Percentiles rank a stretch among this genome's conserved stretches.
These are phyloP conservation scores for Ciconia maguari DNA, from an alignment of 2,113 vertebrate species.

Conservation along the genomic window DNA sequence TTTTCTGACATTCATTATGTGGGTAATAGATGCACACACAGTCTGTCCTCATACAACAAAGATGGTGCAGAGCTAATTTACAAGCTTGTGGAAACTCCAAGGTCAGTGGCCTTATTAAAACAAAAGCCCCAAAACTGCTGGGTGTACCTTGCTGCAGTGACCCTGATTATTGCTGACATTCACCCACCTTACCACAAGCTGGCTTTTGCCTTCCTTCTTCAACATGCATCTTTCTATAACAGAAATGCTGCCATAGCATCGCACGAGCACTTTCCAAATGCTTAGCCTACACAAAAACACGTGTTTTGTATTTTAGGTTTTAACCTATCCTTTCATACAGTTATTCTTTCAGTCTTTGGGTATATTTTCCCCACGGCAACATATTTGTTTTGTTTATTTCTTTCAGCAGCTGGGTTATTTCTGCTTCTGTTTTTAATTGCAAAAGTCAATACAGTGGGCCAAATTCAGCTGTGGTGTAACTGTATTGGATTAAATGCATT, in stretches of 20 bases:
- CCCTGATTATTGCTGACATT: background rate
- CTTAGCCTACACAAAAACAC: background rate
- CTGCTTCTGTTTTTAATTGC: background rate
- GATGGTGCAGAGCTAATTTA: background rate
- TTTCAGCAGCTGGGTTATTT: background rate
- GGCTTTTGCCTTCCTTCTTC: background rate
- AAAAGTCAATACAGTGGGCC: background rate
- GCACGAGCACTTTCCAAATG: fast-evolving
- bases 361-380: background rate
- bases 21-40: background rate
- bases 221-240: background rate
- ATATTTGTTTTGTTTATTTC: background rate
- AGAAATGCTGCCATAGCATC: background rate
- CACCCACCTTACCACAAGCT: background rate
- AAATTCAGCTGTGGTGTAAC: background rate
- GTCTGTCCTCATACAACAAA: background rate
- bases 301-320: background rate
- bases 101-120: background rate
- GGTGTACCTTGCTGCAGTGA: background rate
- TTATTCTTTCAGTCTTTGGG: background rate
- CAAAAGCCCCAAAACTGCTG: background rate
- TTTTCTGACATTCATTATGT: background rate
- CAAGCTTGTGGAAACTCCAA: background rate
- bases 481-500: background rate
- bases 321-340: background rate